A percentile compares a stretch with the other conserved stretches of the same genome.
Evolutionary conservation across 2,113 vertebrate genomes (phyloP).

Genomic region (Philantomba maxwellii): DNA sequence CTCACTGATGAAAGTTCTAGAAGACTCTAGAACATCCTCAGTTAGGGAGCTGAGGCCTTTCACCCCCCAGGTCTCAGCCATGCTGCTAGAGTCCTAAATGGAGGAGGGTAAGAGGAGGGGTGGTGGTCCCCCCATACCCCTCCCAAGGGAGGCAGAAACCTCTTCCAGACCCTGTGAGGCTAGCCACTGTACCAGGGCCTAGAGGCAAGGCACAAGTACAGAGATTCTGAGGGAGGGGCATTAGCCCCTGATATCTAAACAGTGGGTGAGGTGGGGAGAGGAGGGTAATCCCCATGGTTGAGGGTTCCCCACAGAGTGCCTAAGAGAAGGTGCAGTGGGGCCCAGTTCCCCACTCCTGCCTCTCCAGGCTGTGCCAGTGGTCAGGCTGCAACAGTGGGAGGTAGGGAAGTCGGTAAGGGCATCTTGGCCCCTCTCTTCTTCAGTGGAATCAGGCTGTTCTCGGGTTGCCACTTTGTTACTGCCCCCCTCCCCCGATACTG

Average conservation of each 20-base stretch:
- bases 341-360: neutral
- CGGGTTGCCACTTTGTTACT: neutral
- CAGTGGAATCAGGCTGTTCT: neutral
- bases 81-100: neutral
- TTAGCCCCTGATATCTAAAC: neutral
- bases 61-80: neutral
- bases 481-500: neutral
- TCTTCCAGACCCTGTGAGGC: neutral
- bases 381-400: neutral
- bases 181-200: constrained; percentile 22
- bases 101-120: neutral
- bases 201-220: constrained; percentile 31
- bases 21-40: neutral
- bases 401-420: neutral
- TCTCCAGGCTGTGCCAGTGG: neutral
- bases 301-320: neutral
- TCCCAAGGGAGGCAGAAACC: neutral
- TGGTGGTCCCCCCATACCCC: neutral
- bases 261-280: neutral
- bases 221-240: neutral
- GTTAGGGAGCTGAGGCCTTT: neutral
- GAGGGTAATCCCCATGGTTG: neutral
- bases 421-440: neutral
- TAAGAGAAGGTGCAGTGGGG: neutral
- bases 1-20: neutral